Conservation (phyloP, 2,888 invertebrate species). For the Lochmaea capreae region DNA sequence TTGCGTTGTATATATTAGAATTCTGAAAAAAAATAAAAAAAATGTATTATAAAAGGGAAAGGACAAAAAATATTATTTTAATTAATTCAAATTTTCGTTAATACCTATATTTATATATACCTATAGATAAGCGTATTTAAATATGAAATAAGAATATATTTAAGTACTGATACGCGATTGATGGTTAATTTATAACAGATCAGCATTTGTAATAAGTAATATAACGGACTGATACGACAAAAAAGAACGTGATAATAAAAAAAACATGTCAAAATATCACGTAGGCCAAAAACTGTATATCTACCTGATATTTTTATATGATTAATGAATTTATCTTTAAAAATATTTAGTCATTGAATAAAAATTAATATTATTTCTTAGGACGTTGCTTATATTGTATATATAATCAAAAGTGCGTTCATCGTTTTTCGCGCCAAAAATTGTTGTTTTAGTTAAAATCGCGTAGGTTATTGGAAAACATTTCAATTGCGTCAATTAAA, state of each 20-base stretch:
- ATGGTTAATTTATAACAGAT: not conserved
- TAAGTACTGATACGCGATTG: too few relatives aligned
- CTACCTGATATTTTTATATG: constrained; percentile 17
- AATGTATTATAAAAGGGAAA: constrained; percentile 22
- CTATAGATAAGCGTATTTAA: too few relatives aligned
- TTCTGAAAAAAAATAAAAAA: constrained; percentile 69
- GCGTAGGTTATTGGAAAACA: not conserved
- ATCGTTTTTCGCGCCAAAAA: not conserved
- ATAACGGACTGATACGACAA: not conserved
- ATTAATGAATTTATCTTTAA: not conserved
- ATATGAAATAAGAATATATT: too few relatives aligned
- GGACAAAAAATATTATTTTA: constrained; percentile 1
- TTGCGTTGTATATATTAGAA: constrained; percentile 79
- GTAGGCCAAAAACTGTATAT: constrained; percentile 26
- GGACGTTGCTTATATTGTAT: too few relatives aligned
- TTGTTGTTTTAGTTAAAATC: not conserved
- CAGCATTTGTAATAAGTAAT: not conserved
- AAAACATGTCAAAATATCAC: constrained; percentile 18
- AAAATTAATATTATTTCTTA: too few relatives aligned
- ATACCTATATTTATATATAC: too few relatives aligned
- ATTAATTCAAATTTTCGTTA: too few relatives aligned
- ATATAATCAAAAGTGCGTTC: too few relatives aligned
- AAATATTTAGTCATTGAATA: not conserved
- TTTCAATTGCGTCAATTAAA: not conserved
- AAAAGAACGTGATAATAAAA: not conserved